Percentiles rank a stretch among this genome's conserved stretches.
Conservation (phyloP, 2,113 vertebrate species). For the Salminus brasiliensis region DNA sequence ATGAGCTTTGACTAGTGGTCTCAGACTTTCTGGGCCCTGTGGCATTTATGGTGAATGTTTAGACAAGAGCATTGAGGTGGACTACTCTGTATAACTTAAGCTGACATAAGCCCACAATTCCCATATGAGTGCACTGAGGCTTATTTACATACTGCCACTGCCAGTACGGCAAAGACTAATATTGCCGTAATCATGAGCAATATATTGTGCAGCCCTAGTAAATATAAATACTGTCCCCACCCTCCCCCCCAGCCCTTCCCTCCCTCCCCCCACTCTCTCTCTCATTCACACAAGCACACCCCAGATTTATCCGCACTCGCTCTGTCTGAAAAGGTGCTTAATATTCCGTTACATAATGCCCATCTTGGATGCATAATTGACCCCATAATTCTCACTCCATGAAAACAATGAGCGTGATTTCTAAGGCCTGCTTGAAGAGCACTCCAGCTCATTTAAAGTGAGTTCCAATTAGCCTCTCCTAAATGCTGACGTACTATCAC, state of each 20-base stretch:
- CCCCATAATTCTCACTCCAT: slow-evolving; percentile 18
- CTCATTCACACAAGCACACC: background rate
- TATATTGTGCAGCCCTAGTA: background rate
- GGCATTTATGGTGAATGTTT: no score
- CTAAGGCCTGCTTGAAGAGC: slow-evolving; percentile 10
- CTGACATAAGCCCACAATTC: background rate
- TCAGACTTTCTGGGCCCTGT: no score
- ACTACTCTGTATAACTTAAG: background rate
- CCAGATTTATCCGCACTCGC: background rate
- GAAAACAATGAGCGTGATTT: slow-evolving; percentile 36
- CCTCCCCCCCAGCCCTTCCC: background rate
- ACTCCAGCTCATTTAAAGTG: slow-evolving; percentile 11
- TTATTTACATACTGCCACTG: background rate
- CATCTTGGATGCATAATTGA: slow-evolving; percentile 30
- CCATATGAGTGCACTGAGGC: background rate
- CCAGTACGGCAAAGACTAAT: no score
- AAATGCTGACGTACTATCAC: slow-evolving; percentile 6
- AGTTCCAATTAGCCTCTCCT: slow-evolving; percentile 33
- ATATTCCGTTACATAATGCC: slow-evolving; percentile 17
- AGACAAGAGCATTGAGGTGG: no score
- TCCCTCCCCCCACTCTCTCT: slow-evolving; percentile 39
- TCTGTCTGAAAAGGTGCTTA: slow-evolving; percentile 10
- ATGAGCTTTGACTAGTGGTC: no score
- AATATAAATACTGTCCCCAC: background rate
- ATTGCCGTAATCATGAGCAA: background rate